Evolutionary conservation across 1,140 invertebrate species (phyloP).

Genomic region (Sycobia sp.): DNA sequence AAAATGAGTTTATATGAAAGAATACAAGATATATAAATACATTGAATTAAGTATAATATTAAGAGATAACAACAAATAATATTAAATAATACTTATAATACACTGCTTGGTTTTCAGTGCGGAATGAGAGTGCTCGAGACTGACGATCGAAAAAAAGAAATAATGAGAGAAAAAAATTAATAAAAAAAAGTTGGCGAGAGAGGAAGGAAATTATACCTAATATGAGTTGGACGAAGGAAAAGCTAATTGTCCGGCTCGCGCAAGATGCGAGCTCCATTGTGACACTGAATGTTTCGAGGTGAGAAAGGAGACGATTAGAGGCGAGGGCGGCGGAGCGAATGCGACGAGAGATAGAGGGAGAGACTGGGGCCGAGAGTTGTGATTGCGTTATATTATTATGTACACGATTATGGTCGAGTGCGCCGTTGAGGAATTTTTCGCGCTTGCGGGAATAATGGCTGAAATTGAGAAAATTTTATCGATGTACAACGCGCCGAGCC

Average conservation of each 20-base stretch:
- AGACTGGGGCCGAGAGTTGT: slow-evolving; percentile 5
- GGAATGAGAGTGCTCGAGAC: slow-evolving; percentile 33
- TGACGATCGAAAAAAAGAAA: slow-evolving; percentile 28
- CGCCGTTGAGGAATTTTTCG: neutral
- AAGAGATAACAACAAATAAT: slow-evolving; percentile 59
- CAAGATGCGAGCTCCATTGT: too few species aligned
- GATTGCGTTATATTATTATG: slow-evolving; percentile 1
- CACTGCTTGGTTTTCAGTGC: slow-evolving; percentile 62
- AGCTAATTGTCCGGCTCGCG: too few species aligned
- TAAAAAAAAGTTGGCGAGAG: neutral
- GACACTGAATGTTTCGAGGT: too few species aligned
- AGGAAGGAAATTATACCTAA: slow-evolving; percentile 33
- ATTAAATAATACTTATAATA: slow-evolving; percentile 57
- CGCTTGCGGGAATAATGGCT: neutral
- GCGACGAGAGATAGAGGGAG: neutral
- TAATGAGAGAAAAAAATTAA: slow-evolving; percentile 29
- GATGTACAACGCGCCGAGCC: neutral
- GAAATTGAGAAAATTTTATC: slow-evolving; percentile 3
- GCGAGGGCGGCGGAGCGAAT: neutral
- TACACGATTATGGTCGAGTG: neutral
- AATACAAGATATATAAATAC: slow-evolving; percentile 48
- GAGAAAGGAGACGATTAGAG: slow-evolving; percentile 23
- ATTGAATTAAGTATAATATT: slow-evolving; percentile 56
- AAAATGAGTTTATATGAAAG: slow-evolving; percentile 52
- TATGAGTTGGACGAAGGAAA: too few species aligned